phyloP scores from a whole-genome alignment of 2,888 invertebrate genomes.

The Andrena marginata region DNA sequence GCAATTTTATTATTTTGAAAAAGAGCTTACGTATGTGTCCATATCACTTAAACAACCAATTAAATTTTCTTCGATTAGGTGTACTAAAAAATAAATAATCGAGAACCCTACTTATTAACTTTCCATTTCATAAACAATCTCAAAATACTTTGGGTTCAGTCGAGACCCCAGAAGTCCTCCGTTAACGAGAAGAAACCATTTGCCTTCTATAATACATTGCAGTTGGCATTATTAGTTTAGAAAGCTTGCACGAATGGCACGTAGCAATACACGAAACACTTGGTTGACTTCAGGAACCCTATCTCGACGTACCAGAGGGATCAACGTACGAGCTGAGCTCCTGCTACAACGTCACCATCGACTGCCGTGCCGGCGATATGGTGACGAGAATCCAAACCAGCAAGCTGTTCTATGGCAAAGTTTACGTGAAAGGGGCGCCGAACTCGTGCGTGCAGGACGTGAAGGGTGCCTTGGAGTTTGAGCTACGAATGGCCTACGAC shows the following conservation, averaged over 20 bases:
- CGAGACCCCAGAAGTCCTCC: too few species aligned
- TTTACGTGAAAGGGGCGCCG: slow-evolving; percentile 97
- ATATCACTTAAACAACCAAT: too few species aligned
- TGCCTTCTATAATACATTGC: too few species aligned
- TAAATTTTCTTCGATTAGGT: too few species aligned
- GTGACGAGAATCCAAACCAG: slow-evolving; percentile 96
- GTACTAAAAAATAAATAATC: too few species aligned
- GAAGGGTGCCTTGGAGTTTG: slow-evolving; percentile 94
- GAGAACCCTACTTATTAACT: too few species aligned
- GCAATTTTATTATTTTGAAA: too few species aligned
- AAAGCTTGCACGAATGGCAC: not conserved
- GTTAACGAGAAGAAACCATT: too few species aligned
- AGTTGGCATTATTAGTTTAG: not conserved
- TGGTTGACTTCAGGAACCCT: slow-evolving; percentile 89
- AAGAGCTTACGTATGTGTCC: too few species aligned
- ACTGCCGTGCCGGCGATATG: slow-evolving; percentile 97
- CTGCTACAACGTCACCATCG: slow-evolving; percentile 97
- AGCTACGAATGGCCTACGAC: slow-evolving; percentile 96
- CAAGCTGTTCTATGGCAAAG: slow-evolving; percentile 96
- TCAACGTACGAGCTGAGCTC: slow-evolving; percentile 96
- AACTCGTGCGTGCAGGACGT: slow-evolving; percentile 97
- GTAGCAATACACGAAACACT: not conserved
- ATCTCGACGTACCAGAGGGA: slow-evolving; percentile 95
- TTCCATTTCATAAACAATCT: too few species aligned
- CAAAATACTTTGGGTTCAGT: too few species aligned